These are phyloP conservation scores for Creontiades dilutus DNA, from an alignment of 2,888 invertebrate species.

Conservation along the genomic window DNA sequence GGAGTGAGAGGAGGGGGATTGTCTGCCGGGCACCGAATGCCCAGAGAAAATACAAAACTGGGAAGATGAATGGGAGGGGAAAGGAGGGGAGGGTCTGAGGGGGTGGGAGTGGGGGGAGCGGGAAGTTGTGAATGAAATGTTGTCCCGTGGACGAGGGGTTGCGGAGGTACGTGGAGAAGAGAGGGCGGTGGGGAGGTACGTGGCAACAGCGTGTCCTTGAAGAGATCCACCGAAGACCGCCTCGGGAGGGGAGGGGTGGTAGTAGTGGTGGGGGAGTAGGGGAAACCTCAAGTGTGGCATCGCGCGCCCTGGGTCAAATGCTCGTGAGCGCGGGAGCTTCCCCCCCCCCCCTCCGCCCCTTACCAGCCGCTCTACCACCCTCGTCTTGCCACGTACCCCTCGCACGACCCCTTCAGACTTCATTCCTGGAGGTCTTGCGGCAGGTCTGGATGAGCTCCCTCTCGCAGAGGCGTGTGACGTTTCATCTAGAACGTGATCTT, in stretches of 20 bases:
- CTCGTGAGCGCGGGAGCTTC: not conserved
- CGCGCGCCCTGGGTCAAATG: conserved; percentile 20
- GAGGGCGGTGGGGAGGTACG: not conserved
- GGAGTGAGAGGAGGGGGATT: not conserved
- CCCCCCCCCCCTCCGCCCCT: not conserved
- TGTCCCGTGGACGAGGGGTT: not conserved
- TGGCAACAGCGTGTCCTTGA: conserved; percentile 31
- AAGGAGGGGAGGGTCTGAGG: not conserved
- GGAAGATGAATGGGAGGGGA: not conserved
- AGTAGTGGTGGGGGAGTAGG: not conserved
- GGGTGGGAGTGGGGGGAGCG: not conserved
- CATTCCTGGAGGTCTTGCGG: conserved; percentile 12
- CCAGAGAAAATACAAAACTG: not conserved
- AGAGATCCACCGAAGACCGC: not conserved
- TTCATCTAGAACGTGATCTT: no score
- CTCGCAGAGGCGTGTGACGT: no score
- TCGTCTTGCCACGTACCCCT: not conserved
- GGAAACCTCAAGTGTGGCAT: conserved; percentile 10
- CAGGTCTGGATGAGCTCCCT: not conserved
- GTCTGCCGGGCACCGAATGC: not conserved
- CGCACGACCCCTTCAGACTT: not conserved
- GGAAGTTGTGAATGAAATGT: conserved; percentile 35
- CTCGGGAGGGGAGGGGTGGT: no score
- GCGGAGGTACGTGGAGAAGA: not conserved
- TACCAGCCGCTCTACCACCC: no score